Conservation (phyloP, 2,888 invertebrate genomes). For the Cosmia trapezina region DNA sequence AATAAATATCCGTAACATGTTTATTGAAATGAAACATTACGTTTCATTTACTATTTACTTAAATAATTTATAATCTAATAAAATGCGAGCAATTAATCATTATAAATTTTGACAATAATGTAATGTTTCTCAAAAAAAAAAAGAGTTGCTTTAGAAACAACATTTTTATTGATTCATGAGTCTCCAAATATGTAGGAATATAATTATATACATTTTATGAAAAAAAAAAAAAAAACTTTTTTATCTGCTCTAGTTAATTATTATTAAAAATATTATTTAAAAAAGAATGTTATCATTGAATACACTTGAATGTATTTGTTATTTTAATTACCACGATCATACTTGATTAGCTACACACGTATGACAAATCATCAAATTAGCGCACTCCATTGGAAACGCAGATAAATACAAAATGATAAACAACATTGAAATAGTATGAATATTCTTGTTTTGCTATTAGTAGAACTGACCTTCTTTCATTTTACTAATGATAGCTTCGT, state of each 20-base stretch:
- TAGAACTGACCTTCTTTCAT: neutral
- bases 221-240: too few relatives aligned
- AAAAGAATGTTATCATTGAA: neutral
- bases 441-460: neutral
- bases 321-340: conserved; percentile 2
- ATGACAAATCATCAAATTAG: conserved; percentile 28
- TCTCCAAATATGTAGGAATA: neutral
- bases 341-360: neutral
- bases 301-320: neutral
- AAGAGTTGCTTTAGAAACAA: neutral
- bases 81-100: neutral
- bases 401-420: conserved; percentile 8
- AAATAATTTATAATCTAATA: neutral
- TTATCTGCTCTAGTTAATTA: too few relatives aligned
- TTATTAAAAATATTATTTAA: neutral
- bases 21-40: conserved; percentile 28
- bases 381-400: conserved; percentile 6
- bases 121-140: neutral
- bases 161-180: neutral
- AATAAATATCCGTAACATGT: conserved; percentile 8
- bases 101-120: neutral
- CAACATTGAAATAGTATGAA: neutral
- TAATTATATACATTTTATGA: too few relatives aligned
- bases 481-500: neutral
- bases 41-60: neutral